Conservation (phyloP, 2,113 vertebrate species). For the Telmatochromis sp. region DNA sequence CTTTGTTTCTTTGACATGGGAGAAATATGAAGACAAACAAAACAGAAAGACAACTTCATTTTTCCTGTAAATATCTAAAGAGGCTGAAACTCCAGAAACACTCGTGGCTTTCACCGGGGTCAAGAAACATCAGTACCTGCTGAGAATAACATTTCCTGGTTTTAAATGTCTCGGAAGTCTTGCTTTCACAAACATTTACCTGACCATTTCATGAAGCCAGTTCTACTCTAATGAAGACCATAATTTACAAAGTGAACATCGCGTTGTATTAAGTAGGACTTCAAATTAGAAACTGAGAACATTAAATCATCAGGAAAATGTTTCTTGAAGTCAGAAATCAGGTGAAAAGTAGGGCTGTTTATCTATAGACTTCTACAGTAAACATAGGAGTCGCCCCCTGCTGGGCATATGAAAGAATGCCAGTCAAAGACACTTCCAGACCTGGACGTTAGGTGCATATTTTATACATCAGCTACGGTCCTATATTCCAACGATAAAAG, state of each 20-base stretch:
- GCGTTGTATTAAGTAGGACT: background rate
- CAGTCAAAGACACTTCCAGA: background rate
- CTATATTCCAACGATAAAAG: background rate
- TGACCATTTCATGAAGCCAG: rapidly evolving
- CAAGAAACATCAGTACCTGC: background rate
- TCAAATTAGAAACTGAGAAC: background rate
- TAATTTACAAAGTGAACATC: background rate
- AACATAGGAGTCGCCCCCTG: rapidly evolving
- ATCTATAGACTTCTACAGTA: background rate
- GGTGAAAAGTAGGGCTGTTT: background rate
- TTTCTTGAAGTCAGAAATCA: background rate
- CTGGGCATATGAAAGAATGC: background rate
- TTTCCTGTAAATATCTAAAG: background rate
- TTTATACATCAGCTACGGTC: rapidly evolving
- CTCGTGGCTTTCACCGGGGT: rapidly evolving
- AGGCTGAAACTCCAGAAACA: background rate
- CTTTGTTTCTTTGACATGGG: background rate
- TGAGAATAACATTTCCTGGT: rapidly evolving
- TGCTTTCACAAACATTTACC: background rate
- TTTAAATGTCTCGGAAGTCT: rapidly evolving
- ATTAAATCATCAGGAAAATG: background rate
- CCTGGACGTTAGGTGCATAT: rapidly evolving
- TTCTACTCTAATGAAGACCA: background rate
- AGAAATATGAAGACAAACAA: background rate
- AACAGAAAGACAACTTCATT: rapidly evolving